A percentile compares a stretch with the other conserved stretches of the same genome.
Evolutionary conservation across 2,797 vertebrate species (phyloP).

Genomic region (Orestias chungarensis): DNA sequence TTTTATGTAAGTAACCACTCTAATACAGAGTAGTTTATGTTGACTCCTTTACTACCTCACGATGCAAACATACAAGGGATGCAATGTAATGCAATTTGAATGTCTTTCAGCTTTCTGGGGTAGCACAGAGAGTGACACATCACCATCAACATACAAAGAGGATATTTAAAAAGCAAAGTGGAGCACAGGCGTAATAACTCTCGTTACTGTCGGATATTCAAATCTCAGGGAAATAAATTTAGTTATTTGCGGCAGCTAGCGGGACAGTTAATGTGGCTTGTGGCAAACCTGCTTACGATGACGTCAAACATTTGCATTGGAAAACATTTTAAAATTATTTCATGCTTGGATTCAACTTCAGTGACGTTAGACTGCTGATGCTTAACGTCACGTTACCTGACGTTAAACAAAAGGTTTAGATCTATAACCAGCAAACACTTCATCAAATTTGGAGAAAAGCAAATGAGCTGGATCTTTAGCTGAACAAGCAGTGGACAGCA

Average conservation of each 20-base stretch:
- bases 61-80: background rate
- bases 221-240: constrained; percentile 3
- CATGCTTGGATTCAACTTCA: background rate
- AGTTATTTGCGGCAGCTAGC: background rate
- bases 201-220: constrained; percentile 3
- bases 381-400: no score
- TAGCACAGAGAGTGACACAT: background rate
- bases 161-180: background rate
- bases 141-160: background rate
- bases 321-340: background rate
- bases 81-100: constrained; percentile 41
- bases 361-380: background rate
- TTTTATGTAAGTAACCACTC: constrained; percentile 9
- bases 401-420: no score
- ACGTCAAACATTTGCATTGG: background rate
- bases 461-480: no score
- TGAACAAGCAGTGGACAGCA: no score
- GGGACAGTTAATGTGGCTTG: background rate
- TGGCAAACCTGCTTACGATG: background rate
- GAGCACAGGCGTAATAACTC: background rate
- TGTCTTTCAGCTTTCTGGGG: constrained; percentile 21
- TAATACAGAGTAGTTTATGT: background rate
- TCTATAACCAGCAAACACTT: background rate
- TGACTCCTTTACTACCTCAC: background rate
- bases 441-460: no score